Percentiles rank a stretch among this genome's conserved stretches.
These are phyloP conservation scores for Podilymbus podiceps DNA, from an alignment of 2,113 vertebrate genomes.

Conservation along the genomic window DNA sequence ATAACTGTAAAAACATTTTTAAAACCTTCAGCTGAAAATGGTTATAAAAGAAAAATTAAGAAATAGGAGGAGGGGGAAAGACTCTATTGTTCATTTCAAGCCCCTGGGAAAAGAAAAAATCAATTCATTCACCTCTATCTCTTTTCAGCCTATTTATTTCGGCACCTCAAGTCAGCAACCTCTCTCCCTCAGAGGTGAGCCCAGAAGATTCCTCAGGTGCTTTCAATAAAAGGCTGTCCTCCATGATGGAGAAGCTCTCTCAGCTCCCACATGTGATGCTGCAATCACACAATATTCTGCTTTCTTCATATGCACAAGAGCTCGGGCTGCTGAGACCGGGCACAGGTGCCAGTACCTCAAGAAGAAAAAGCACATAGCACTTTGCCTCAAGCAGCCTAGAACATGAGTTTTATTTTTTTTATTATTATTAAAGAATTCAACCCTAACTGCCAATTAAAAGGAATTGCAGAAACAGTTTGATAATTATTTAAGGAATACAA, in stretches of 20 bases:
- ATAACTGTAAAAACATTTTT: constrained; percentile 34
- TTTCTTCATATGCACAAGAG: background rate
- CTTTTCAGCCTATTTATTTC: background rate
- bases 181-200: background rate
- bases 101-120: background rate
- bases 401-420: background rate
- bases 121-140: background rate
- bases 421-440: background rate
- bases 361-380: background rate
- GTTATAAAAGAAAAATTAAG: background rate
- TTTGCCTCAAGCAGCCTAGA: background rate
- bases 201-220: background rate
- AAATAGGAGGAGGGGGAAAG: background rate
- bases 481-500: constrained; percentile 17
- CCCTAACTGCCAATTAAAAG: background rate
- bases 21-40: background rate
- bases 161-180: background rate
- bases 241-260: background rate
- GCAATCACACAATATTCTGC: background rate
- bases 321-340: background rate
- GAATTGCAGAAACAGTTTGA: background rate
- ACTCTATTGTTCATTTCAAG: background rate
- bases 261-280: background rate
- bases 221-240: background rate
- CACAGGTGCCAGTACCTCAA: background rate